A percentile compares a stretch with the other conserved stretches of the same genome.
Evolutionary conservation across 2,888 invertebrate species (phyloP).

Genomic region (Hipparchia semele): DNA sequence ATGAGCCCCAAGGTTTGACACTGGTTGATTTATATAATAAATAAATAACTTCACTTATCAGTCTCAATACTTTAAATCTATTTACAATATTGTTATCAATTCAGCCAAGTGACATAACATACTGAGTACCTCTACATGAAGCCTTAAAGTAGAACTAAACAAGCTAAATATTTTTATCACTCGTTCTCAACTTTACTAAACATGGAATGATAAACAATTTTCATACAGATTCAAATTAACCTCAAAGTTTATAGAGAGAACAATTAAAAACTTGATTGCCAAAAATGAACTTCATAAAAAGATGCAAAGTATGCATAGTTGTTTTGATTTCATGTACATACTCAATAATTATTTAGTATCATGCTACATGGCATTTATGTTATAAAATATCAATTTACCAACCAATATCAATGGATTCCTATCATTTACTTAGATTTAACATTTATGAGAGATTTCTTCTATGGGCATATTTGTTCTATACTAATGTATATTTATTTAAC

Average conservation of each 20-base stretch:
- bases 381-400: slow-evolving; percentile 15
- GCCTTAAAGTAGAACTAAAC: slow-evolving; percentile 46
- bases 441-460: slow-evolving; percentile 29
- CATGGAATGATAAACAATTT: slow-evolving; percentile 67
- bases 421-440: slow-evolving; percentile 23
- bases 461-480: slow-evolving; percentile 32
- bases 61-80: slow-evolving; percentile 80
- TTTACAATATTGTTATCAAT: slow-evolving; percentile 75
- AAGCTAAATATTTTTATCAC: slow-evolving; percentile 45
- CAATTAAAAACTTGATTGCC: slow-evolving; percentile 55
- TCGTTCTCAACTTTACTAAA: slow-evolving; percentile 30
- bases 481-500: slow-evolving; percentile 30
- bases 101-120: slow-evolving; percentile 59
- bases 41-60: slow-evolving; percentile 81
- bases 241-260: slow-evolving; percentile 57
- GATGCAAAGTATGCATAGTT: slow-evolving; percentile 5
- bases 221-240: slow-evolving; percentile 52
- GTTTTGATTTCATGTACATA: not conserved
- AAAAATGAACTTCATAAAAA: slow-evolving; percentile 38
- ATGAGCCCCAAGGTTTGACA: slow-evolving; percentile 69
- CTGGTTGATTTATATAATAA: slow-evolving; percentile 77
- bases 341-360: slow-evolving; percentile 6
- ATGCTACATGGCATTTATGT: slow-evolving; percentile 5
- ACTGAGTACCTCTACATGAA: slow-evolving; percentile 39
- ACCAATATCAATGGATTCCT: slow-evolving; percentile 15